Conservation (phyloP, 2,797 vertebrate species). For the Gallirallus australis region DNA sequence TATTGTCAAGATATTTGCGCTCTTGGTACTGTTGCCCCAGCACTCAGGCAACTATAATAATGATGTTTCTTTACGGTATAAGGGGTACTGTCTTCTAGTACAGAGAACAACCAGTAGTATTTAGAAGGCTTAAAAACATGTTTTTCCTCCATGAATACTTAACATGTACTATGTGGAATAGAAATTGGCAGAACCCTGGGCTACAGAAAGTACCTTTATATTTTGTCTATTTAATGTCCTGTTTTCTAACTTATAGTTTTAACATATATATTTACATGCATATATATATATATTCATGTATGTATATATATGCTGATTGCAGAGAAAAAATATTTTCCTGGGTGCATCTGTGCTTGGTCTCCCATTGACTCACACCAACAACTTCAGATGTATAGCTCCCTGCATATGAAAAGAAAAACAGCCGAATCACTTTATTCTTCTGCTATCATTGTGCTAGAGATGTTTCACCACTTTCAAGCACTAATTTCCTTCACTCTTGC, state of each 20-base stretch:
- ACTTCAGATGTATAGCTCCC: background rate
- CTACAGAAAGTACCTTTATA: background rate
- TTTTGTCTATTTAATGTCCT: background rate
- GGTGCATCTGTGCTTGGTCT: background rate
- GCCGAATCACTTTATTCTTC: background rate
- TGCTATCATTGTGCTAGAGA: background rate
- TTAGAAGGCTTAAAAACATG: background rate
- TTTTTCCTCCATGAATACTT: background rate
- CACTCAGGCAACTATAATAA: background rate
- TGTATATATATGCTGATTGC: background rate
- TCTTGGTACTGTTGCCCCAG: rapidly evolving
- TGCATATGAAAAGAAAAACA: background rate
- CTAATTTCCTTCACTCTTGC: background rate
- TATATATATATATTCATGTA: background rate
- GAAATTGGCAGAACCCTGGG: background rate
- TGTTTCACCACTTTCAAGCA: background rate
- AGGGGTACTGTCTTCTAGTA: background rate
- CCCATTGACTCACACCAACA: background rate
- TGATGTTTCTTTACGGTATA: background rate
- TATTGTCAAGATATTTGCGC: background rate
- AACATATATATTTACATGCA: background rate
- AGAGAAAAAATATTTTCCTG: background rate
- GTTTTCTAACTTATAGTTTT: background rate
- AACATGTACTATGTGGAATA: background rate
- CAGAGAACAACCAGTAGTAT: background rate